These are phyloP conservation scores for Lamellibrachia columna DNA, from an alignment of 2,888 invertebrate species.

Conservation along the genomic window DNA sequence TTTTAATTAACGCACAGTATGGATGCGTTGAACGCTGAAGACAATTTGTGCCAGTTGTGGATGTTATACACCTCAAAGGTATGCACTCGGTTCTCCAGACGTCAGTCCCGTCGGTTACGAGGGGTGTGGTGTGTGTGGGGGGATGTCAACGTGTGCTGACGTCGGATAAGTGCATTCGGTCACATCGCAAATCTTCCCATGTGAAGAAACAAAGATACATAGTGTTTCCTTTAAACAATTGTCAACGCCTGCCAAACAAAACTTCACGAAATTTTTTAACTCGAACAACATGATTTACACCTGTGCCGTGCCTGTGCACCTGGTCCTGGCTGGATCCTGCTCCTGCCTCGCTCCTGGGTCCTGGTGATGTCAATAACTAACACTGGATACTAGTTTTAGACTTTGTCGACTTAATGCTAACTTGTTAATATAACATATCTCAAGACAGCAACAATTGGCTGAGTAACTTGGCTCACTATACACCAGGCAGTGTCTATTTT, in stretches of 20 bases:
- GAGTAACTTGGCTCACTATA: no score
- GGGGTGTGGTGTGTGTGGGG: neutral
- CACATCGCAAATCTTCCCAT: neutral
- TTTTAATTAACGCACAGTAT: neutral
- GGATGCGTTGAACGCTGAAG: neutral
- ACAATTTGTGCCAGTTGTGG: constrained; percentile 1
- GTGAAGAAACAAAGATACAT: neutral
- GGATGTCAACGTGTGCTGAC: constrained; percentile 8
- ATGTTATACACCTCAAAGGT: neutral
- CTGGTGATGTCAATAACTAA: no score
- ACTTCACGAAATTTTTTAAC: neutral
- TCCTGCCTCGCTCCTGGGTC: no score
- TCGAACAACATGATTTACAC: neutral
- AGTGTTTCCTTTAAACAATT: no score
- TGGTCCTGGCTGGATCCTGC: no score
- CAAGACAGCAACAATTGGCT: no score
- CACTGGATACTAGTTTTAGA: no score
- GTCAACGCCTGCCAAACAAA: neutral
- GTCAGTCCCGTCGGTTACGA: neutral
- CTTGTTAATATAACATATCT: no score
- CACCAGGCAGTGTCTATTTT: no score
- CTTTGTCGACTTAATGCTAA: no score
- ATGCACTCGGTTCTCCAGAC: neutral
- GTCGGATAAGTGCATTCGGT: neutral
- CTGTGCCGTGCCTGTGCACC: neutral